Evolutionary conservation across 92 coral and sea anemone species (phyloP), one percentile per base, ranked within the genome.

Genomic region (Umimayanthus chanpuru): DNA sequence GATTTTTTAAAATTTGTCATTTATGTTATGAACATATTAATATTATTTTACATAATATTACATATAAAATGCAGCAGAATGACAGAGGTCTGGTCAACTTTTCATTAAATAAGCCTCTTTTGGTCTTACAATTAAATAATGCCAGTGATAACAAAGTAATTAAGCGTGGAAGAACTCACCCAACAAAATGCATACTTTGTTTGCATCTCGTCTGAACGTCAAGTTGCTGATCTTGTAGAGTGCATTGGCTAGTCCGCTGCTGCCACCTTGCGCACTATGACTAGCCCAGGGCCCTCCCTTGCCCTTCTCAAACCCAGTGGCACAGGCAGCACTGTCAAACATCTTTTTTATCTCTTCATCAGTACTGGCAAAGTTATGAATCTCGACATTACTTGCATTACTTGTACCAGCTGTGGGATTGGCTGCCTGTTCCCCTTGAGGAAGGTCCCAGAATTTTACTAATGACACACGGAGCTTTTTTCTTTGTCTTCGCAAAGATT

Each of bases 171-270:
- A 28, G 12, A 79, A 83, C 87, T 70, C 20, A 83, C 87, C 87
- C 28, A 83, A 49, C 44, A 83, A 28, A 26, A 83, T 29, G 40
- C 87, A 83, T 20, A 83, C 78, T 83, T 83, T 83, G 78, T 83
- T 83, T 71, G 87, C 78, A 68, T 83, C 55, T 50, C 64, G 68
- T 47, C 87, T 83, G 67, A 83, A 83, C 4, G 87, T 83, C 3
- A 83, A 44, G 43, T 72, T 70, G 76, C 40, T 67, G 23, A 83
- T 67, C 23, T 47, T 83, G 25, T 43, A 83, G 15, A 83, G 78
- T 43, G 79, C 87, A 6, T 44, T 11, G 10, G 87, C 77, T 25
- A 83, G 78, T 50, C 87, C 87, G 6, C 28, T 83, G 43, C 1
- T 1, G 6, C 30, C 66, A 4, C 67, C 78, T 0, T 75, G 71